These are phyloP conservation scores for Dermochelys coriacea DNA, from an alignment of 2,797 vertebrate species.

Conservation along the genomic window DNA sequence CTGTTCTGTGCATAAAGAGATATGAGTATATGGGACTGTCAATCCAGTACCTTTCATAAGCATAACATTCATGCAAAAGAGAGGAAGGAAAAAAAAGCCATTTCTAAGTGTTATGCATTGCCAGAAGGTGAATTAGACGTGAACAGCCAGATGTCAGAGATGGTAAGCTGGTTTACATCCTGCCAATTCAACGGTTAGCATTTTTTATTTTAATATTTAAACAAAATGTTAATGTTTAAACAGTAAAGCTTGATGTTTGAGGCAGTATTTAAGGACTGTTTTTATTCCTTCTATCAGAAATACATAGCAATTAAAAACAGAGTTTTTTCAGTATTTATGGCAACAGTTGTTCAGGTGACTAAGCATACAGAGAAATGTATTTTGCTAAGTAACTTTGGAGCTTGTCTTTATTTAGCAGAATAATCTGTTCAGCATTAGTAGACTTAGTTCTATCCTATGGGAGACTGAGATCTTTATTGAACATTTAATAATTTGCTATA, in stretches of 20 bases:
- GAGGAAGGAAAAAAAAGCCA: rapidly evolving
- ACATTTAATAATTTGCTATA: not conserved
- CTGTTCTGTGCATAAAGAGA: rapidly evolving
- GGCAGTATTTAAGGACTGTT: not conserved
- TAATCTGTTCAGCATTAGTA: not conserved
- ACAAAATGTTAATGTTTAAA: not conserved
- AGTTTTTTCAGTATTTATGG: not conserved
- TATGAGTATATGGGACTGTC: not conserved
- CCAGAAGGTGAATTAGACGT: not conserved
- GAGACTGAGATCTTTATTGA: not conserved
- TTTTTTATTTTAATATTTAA: not conserved
- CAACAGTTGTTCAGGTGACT: not conserved
- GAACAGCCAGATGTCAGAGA: not conserved
- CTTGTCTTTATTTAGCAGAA: not conserved
- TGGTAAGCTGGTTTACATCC: not conserved
- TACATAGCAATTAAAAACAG: not conserved
- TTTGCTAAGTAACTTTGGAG: not conserved
- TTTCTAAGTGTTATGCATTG: rapidly evolving
- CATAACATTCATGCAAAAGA: rapidly evolving
- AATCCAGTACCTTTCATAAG: not conserved
- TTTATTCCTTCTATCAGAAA: not conserved
- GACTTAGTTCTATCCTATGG: not conserved
- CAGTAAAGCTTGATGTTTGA: not conserved
- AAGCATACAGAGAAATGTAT: not conserved
- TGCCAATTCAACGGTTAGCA: rapidly evolving